Evolutionary conservation across 2,113 vertebrate species (phyloP).

Genomic region (Electrona antarctica): DNA sequence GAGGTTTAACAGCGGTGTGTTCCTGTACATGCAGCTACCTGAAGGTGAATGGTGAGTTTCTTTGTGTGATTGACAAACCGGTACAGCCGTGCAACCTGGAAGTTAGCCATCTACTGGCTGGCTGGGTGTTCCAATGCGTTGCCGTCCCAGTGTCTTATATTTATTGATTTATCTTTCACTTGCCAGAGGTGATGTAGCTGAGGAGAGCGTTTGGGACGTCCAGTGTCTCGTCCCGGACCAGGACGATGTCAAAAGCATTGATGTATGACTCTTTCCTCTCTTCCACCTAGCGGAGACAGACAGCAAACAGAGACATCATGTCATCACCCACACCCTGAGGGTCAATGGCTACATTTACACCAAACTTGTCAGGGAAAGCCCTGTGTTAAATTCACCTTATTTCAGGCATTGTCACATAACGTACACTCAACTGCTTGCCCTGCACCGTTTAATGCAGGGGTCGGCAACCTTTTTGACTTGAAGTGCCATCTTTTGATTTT

Average conservation of each 20-base stretch:
- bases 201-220: slow-evolving; percentile 87
- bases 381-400: too few relatives aligned
- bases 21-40: slow-evolving; percentile 1
- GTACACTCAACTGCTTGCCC: too few relatives aligned
- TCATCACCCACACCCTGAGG: too few relatives aligned
- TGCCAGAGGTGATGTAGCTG: slow-evolving; percentile 58
- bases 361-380: too few relatives aligned
- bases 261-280: slow-evolving; percentile 82
- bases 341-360: too few relatives aligned
- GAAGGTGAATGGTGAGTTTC: slow-evolving; percentile 1
- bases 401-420: too few relatives aligned
- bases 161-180: slow-evolving; percentile 12
- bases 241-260: slow-evolving; percentile 85
- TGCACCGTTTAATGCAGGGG: too few relatives aligned
- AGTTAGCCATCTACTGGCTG: not conserved
- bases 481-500: too few relatives aligned
- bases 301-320: not conserved
- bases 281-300: slow-evolving; percentile 79
- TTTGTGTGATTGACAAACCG: not conserved
- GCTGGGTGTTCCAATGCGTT: not conserved
- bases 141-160: not conserved
- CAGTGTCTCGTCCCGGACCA: slow-evolving; percentile 86
- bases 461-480: too few relatives aligned
- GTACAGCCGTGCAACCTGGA: not conserved
- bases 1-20: slow-evolving; percentile 4